Evolutionary conservation across 1,140 invertebrate genomes (phyloP).

Genomic region (Euborellia annulipes): DNA sequence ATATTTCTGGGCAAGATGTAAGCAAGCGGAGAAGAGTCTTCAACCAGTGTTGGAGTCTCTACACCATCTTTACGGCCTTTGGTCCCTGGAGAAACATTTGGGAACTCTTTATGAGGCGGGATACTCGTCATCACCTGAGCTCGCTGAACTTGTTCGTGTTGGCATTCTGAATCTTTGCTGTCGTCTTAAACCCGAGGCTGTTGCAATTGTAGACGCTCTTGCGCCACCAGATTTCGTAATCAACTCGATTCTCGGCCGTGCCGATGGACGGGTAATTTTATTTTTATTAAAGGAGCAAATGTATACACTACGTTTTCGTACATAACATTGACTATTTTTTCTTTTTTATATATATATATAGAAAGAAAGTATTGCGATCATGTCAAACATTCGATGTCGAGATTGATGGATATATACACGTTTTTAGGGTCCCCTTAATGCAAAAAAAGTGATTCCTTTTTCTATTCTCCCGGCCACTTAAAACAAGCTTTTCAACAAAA

Average conservation of each 20-base stretch:
- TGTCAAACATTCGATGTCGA: not conserved
- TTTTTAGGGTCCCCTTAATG: not conserved
- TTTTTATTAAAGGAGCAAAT: not conserved
- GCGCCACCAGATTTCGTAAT: constrained; percentile 77
- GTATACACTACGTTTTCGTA: not conserved
- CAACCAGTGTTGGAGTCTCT: constrained; percentile 21
- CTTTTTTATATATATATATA: no score
- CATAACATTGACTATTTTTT: no score
- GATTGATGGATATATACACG: not conserved
- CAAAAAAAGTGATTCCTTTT: not conserved
- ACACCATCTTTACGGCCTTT: constrained; percentile 30
- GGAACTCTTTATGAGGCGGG: constrained; percentile 27
- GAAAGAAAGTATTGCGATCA: not conserved
- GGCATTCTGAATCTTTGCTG: constrained; percentile 50
- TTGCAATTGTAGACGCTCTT: constrained; percentile 66
- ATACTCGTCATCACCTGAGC: constrained; percentile 20
- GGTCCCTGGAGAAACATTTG: constrained; percentile 37
- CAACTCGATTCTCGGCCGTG: constrained; percentile 66
- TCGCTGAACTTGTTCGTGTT: constrained; percentile 36
- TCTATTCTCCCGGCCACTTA: no score
- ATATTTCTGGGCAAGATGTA: constrained; percentile 37
- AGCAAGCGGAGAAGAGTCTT: constrained; percentile 17
- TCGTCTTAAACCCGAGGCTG: constrained; percentile 51
- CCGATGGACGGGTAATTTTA: constrained; percentile 61
- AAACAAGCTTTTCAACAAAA: no score